A percentile compares a stretch with the other conserved stretches of the same genome.
Evolutionary conservation across 1,140 invertebrate genomes (phyloP).

Genomic region (Batillaria attramentaria): DNA sequence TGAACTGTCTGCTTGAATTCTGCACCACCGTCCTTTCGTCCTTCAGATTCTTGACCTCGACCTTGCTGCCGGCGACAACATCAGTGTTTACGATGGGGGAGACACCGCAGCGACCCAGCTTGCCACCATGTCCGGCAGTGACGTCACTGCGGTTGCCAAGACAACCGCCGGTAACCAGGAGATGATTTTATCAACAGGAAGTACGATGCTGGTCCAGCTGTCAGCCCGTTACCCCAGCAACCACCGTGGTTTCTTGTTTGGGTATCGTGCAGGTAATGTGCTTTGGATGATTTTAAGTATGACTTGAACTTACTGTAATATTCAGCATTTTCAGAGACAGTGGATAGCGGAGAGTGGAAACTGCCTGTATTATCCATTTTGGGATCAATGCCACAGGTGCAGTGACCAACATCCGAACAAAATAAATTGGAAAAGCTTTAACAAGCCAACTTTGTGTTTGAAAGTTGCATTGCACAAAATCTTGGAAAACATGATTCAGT

Average conservation of each 20-base stretch:
- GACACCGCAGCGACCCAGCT: slow-evolving; percentile 23
- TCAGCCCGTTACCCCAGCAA: neutral
- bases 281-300: too few relatives aligned
- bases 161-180: neutral
- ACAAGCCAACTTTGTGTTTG: too few relatives aligned
- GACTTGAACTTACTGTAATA: too few relatives aligned
- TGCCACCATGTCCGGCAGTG: slow-evolving; percentile 27
- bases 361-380: too few relatives aligned
- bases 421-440: too few relatives aligned
- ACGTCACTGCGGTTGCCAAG: neutral
- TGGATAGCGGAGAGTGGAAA: too few relatives aligned
- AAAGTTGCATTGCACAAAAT: neutral
- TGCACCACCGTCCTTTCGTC: neutral
- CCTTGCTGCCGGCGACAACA: slow-evolving; percentile 33
- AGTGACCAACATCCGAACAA: too few relatives aligned
- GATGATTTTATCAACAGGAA: slow-evolving; percentile 42
- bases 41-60: slow-evolving; percentile 45
- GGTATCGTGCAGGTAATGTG: slow-evolving; percentile 36
- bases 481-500: neutral
- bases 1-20: neutral
- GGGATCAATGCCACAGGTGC: too few relatives aligned
- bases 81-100: slow-evolving; percentile 39
- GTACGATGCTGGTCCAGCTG: slow-evolving; percentile 35
- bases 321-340: too few relatives aligned
- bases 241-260: slow-evolving; percentile 37